A percentile compares a stretch with the other conserved stretches of the same genome.
phyloP scores from a whole-genome alignment of 2,888 invertebrate species.

The Maniola hyperantus region DNA sequence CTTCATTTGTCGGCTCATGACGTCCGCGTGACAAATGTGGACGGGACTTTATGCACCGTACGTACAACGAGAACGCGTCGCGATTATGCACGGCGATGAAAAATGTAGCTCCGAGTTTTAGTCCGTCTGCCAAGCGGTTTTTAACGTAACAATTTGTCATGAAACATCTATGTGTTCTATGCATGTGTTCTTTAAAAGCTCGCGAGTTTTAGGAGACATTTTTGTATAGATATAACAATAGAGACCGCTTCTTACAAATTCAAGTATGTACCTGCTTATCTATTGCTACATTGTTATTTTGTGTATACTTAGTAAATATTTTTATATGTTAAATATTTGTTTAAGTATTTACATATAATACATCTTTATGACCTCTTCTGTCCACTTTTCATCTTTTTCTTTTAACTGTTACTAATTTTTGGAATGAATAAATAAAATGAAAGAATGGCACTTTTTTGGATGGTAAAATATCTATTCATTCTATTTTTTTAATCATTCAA shows the following conservation, averaged over 20 bases:
- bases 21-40: constrained; percentile 81
- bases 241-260: background rate
- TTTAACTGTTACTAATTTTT: no score
- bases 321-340: no score
- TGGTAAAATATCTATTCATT: background rate
- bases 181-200: constrained; percentile 29
- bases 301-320: background rate
- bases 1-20: constrained; percentile 83
- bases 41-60: constrained; percentile 69
- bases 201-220: constrained; percentile 17
- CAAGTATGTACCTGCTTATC: background rate
- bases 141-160: constrained; percentile 46
- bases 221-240: constrained; percentile 9
- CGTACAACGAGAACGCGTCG: constrained; percentile 55
- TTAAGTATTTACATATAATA: no score
- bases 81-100: constrained; percentile 71
- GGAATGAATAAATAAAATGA: no score
- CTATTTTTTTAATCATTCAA: background rate
- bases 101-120: constrained; percentile 60
- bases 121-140: constrained; percentile 49
- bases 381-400: no score
- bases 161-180: constrained; percentile 40
- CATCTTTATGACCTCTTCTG: no score
- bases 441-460: background rate
- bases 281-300: background rate